phyloP scores from a whole-genome alignment of 2,888 invertebrate genomes.

The Coenonympha arcania region DNA sequence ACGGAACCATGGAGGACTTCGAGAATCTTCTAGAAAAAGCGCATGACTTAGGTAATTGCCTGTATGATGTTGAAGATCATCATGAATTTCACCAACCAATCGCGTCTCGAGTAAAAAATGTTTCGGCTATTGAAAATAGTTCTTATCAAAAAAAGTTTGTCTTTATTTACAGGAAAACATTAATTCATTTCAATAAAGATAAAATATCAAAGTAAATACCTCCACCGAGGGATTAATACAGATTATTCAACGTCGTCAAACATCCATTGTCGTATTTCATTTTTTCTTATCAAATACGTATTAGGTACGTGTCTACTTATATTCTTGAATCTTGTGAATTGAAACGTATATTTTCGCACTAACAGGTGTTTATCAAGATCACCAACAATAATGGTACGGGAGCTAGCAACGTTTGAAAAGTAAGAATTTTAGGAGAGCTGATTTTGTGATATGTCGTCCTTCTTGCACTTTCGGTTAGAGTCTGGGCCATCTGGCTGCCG shows the following conservation, averaged over 20 bases:
- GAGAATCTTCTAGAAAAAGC: constrained; percentile 72
- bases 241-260: neutral
- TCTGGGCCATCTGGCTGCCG: too few species aligned
- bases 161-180: neutral
- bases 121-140: too few species aligned
- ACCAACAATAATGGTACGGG: too few species aligned
- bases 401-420: too few species aligned
- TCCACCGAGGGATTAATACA: neutral
- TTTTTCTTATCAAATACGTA: neutral
- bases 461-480: too few species aligned
- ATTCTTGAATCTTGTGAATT: too few species aligned
- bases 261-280: neutral
- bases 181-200: neutral
- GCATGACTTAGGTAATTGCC: constrained; percentile 63
- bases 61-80: neutral
- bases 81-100: too few species aligned
- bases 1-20: constrained; percentile 83
- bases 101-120: too few species aligned
- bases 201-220: neutral
- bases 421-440: too few species aligned
- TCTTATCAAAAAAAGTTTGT: neutral
- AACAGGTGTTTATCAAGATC: too few species aligned
- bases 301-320: neutral
- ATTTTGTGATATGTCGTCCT: too few species aligned
- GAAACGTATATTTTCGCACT: too few species aligned